Evolutionary conservation across 2,113 vertebrate genomes (phyloP).

Genomic region (sheep (Ovis aries)): ARS-UI_Ramb_v3.0 NC_056063.1:28519501-28520000

Average conservation of each 20-base stretch:
- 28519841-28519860: neutral
- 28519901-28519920: neutral
- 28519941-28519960: neutral
- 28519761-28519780: neutral
- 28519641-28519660: neutral
- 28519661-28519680: neutral
- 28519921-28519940: neutral
- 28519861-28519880: neutral
- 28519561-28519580: neutral
- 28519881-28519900: neutral
- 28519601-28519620: neutral
- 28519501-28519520: neutral
- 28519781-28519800: neutral
- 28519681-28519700: neutral
- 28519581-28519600: neutral
- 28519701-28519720: neutral
- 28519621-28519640: neutral
- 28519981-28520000: neutral
- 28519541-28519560: neutral
- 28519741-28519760: neutral
- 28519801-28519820: neutral
- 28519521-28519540: neutral
- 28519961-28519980: neutral
- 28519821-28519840: rapidly evolving
- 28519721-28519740: neutral